These are phyloP conservation scores for Beroe forskalii DNA, from an alignment of 37 sponge, comb jelly and placozoan genomes.

Conservation along the genomic window DNA sequence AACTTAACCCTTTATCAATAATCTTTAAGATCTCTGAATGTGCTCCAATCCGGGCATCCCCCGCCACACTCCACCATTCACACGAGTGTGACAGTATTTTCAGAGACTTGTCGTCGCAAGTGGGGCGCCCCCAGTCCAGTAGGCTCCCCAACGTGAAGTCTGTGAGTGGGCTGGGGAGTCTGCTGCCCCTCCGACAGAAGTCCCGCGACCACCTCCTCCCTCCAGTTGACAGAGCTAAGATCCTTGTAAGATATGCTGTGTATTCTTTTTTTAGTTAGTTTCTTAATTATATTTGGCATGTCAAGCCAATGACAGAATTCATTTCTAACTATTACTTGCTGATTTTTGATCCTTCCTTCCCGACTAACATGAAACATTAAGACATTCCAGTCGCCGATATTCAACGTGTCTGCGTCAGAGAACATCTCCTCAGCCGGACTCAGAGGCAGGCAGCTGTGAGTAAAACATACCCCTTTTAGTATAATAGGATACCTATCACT, in stretches of 20 bases:
- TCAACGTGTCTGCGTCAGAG: slow-evolving; percentile 20
- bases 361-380: slow-evolving; percentile 48
- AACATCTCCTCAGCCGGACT: slow-evolving; percentile 55
- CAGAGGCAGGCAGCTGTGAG: slow-evolving; percentile 40
- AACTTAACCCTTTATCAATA: too few relatives aligned
- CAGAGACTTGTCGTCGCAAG: slow-evolving; percentile 46
- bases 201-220: slow-evolving; percentile 27
- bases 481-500: too few relatives aligned
- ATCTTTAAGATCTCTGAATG: too few relatives aligned
- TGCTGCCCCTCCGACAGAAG: slow-evolving; percentile 25
- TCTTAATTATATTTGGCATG: too few relatives aligned
- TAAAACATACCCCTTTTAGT: too few relatives aligned
- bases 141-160: slow-evolving; percentile 14
- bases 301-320: too few relatives aligned
- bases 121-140: slow-evolving; percentile 19
- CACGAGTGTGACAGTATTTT: background rate
- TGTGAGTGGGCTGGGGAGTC: slow-evolving; percentile 20
- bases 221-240: slow-evolving; percentile 13
- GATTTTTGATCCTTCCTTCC: background rate
- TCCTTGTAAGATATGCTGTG: slow-evolving; percentile 45
- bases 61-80: too few relatives aligned
- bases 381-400: slow-evolving; percentile 66
- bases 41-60: too few relatives aligned
- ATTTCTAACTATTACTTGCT: too few relatives aligned
- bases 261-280: too few relatives aligned